Conservation (phyloP, 2,888 invertebrate genomes). For the Pseudococcus longispinus region DNA sequence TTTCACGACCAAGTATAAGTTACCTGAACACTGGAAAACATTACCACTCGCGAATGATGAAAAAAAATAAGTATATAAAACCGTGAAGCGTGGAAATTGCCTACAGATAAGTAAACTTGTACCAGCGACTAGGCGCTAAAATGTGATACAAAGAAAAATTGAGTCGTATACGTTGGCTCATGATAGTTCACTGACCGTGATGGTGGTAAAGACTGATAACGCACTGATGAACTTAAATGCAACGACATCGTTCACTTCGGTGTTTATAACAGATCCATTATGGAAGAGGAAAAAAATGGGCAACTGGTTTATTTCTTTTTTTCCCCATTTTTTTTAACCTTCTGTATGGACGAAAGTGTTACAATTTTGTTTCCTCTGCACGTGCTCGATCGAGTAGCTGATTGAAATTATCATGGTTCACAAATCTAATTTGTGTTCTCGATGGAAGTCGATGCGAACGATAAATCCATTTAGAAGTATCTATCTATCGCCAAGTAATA, state of each 20-base stretch:
- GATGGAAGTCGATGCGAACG: neutral
- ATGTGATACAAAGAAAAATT: conserved; percentile 42
- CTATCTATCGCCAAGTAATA: neutral
- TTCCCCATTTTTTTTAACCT: neutral
- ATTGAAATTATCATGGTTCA: neutral
- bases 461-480: neutral
- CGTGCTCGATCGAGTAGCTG: neutral
- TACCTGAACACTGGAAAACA: neutral
- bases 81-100: conserved; percentile 39
- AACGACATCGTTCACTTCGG: conserved; percentile 36
- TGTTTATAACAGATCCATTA: conserved; percentile 18
- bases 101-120: conserved; percentile 37
- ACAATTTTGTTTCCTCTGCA: conserved; percentile 6
- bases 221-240: conserved; percentile 51
- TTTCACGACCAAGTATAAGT: conserved; percentile 28
- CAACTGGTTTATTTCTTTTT: neutral
- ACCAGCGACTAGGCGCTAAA: conserved; percentile 2
- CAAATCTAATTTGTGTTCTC: neutral
- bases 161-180: neutral
- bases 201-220: conserved; percentile 49
- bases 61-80: neutral
- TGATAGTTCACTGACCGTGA: conserved; percentile 51
- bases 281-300: neutral
- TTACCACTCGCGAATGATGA: neutral
- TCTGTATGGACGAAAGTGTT: neutral